Conservation (phyloP, 2,797 vertebrate genomes). For the Sebastes baramenuke region DNA sequence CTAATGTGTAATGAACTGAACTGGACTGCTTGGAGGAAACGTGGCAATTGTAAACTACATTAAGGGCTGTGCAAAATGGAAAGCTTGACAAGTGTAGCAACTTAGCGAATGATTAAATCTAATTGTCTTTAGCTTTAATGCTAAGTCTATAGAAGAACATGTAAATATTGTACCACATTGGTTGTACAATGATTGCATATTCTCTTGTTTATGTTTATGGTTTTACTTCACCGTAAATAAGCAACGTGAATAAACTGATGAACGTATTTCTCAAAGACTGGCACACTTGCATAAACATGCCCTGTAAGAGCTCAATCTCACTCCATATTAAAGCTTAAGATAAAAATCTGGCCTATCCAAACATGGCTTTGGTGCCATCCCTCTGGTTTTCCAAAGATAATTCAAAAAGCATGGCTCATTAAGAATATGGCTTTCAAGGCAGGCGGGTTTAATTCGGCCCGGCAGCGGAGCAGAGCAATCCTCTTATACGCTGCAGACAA, state of each 20-base stretch:
- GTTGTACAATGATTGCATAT: neutral
- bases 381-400: slow-evolving; percentile 69
- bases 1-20: too few relatives aligned
- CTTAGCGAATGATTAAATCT: neutral
- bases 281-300: slow-evolving; percentile 41
- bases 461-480: slow-evolving; percentile 54
- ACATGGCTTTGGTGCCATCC: slow-evolving; percentile 67
- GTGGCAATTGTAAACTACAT: neutral
- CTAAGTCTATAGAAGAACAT: neutral
- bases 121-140: slow-evolving; percentile 8
- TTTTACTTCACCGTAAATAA: slow-evolving; percentile 16
- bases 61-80: neutral
- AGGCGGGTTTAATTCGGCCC: slow-evolving; percentile 59
- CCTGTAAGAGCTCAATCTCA: slow-evolving; percentile 37
- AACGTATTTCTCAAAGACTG: slow-evolving; percentile 26
- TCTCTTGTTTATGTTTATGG: slow-evolving; percentile 15
- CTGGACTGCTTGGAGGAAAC: too few relatives aligned
- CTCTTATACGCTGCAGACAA: slow-evolving; percentile 64
- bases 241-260: slow-evolving; percentile 26
- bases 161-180: neutral
- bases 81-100: neutral
- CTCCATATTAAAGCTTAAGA: slow-evolving; percentile 47
- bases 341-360: slow-evolving; percentile 67
- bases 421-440: slow-evolving; percentile 63
- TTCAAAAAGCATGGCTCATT: slow-evolving; percentile 78